Evolutionary conservation across 2,113 vertebrate genomes (phyloP), one percentile per base, ranked within the genome.

Genomic region (Centropus unirufus): DNA sequence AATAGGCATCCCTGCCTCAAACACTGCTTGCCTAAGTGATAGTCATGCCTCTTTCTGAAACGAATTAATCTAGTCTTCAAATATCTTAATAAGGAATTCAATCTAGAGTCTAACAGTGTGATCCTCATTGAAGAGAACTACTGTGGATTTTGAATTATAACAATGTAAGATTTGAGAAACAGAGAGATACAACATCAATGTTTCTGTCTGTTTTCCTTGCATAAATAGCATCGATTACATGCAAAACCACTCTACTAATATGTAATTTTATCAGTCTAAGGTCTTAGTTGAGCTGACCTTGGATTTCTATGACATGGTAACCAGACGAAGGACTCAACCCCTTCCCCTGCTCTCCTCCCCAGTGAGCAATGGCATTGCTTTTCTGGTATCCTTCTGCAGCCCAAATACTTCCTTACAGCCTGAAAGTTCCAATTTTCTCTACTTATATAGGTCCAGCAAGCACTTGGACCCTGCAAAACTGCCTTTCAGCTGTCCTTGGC

Each of bases 271-370:
- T 55, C 64, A 29, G 21, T 14, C 6, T 49, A 30, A 89, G 22
- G 12, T 83, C 54, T 78, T 30, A 30, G 11, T 29, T 73, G 76
- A 61, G 8, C 17, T 81, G 16, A 46, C 18, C 21, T 62, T 62
- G n/a, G 30, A 47, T 87, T 91, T 91, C 73, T 49, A 1, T n/a
- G 10, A 20, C n/a, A 24, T 12, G 8, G 15, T 47, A 54, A 79
- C 27, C 0, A 1, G 3, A 30, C 6, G 1, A 80, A 83, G 18
- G 18, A 11, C 23, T 69, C 1, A 0, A 74, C 8, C 11, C 8
- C 34, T 81, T 66, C 17, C 7, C 14, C 4, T 6, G 36, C 8
- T 12, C 19, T 34, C 4, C 19, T 39, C 21, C 17, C 3, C 4
- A 86, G 1, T 14, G 51, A 40, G 5, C 29, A 63, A 8, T 13